These are phyloP conservation scores for Notoglanidium macrostoma DNA, from an alignment of 2,797 vertebrate genomes.

Conservation along the genomic window DNA sequence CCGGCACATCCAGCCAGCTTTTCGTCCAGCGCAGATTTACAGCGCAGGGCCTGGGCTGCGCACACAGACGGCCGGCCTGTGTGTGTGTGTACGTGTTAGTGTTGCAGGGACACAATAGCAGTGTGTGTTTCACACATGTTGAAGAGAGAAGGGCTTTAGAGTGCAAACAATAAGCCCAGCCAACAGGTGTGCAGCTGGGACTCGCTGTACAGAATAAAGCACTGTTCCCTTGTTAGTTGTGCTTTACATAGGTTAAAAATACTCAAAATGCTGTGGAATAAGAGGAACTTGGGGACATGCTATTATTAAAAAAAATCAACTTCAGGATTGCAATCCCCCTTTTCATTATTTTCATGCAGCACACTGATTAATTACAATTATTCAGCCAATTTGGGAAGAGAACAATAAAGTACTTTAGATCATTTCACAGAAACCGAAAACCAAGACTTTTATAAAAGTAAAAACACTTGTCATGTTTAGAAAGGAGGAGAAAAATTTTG, in stretches of 20 bases:
- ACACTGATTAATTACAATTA: too few relatives aligned
- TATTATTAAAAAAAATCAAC: too few relatives aligned
- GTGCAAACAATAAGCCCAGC: conserved; percentile 39
- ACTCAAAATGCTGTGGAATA: background rate
- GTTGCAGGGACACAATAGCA: conserved; percentile 53
- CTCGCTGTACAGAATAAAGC: background rate
- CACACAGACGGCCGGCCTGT: background rate
- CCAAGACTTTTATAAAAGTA: too few relatives aligned
- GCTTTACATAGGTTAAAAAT: background rate
- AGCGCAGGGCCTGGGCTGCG: conserved; percentile 48
- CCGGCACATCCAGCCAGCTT: conserved; percentile 58
- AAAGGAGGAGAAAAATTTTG: background rate
- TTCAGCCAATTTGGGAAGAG: too few relatives aligned
- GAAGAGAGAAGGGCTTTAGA: conserved; percentile 24
- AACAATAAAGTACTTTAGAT: too few relatives aligned
- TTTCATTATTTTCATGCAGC: background rate
- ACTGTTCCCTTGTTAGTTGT: background rate
- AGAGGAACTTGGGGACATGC: too few relatives aligned
- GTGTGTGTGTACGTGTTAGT: conserved; percentile 30
- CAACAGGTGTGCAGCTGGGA: conserved; percentile 46
- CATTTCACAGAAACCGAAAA: too few relatives aligned
- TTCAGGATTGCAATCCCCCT: too few relatives aligned
- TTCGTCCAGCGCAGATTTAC: conserved; percentile 66
- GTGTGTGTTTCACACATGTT: conserved; percentile 50
- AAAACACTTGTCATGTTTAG: background rate